Conservation (phyloP, 2,113 vertebrate genomes). For the Sinocyclocheilus grahami region DNA sequence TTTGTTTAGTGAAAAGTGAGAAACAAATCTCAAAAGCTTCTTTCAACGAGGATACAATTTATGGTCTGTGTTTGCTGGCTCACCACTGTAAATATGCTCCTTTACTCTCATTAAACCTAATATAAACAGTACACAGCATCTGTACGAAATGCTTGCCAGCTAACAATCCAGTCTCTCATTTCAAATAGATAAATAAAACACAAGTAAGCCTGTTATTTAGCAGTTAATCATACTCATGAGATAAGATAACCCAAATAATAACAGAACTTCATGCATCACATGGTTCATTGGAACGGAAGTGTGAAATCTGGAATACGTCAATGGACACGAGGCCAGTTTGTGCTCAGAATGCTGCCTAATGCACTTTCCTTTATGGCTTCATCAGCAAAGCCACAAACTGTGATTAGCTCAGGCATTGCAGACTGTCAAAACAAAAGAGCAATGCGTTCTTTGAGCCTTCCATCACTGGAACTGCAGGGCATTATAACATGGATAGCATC, state of each 20-base stretch:
- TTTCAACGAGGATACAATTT: neutral
- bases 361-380: constrained; percentile 11
- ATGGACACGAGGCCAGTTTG: neutral
- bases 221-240: neutral
- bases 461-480: neutral
- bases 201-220: neutral
- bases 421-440: neutral
- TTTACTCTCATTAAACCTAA: neutral
- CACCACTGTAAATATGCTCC: neutral
- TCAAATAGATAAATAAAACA: neutral
- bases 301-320: constrained; percentile 13
- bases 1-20: neutral
- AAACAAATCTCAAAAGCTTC: neutral
- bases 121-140: neutral
- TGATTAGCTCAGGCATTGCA: neutral
- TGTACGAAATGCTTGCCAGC: neutral
- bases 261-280: neutral
- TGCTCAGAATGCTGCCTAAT: neutral
- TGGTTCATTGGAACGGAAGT: constrained; percentile 1
- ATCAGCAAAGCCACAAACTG: neutral
- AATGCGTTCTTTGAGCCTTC: neutral
- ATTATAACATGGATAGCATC: neutral
- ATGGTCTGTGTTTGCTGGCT: neutral
- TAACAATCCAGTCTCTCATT: neutral
- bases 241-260: neutral